Conservation (phyloP, 2,113 vertebrate species). For the Caretta caretta region DNA sequence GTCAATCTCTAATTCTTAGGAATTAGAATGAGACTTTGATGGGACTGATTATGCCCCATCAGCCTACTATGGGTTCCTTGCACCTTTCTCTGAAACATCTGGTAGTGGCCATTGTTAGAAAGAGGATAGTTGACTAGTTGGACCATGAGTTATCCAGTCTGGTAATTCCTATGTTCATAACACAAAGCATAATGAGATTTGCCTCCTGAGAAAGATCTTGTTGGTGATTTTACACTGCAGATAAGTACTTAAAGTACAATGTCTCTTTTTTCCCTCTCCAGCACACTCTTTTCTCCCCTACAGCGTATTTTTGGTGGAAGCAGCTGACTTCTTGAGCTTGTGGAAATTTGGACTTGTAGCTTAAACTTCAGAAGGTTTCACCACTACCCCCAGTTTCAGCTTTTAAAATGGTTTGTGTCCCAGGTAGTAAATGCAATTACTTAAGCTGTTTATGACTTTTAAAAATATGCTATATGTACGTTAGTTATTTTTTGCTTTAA, state of each 20-base stretch:
- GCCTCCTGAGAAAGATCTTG: neutral
- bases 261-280: neutral
- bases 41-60: too few relatives aligned
- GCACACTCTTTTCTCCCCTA: neutral
- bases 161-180: neutral
- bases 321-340: neutral
- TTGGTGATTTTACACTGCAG: neutral
- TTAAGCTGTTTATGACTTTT: neutral
- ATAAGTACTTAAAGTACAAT: neutral
- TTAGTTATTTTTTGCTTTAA: neutral
- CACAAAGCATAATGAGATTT: neutral
- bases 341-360: neutral
- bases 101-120: neutral
- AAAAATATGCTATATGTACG: neutral
- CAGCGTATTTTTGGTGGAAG: neutral
- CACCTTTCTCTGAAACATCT: neutral
- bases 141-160: neutral
- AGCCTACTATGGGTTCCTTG: neutral
- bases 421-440: neutral
- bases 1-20: neutral
- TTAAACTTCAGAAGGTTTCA: neutral
- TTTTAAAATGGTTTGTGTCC: neutral
- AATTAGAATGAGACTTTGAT: neutral
- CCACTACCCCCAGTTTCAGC: neutral
- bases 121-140: neutral